A percentile compares a stretch with the other conserved stretches of the same genome.
These are phyloP conservation scores for Acanthochromis polyacanthus DNA, from an alignment of 2,113 vertebrate species.

Conservation along the genomic window DNA sequence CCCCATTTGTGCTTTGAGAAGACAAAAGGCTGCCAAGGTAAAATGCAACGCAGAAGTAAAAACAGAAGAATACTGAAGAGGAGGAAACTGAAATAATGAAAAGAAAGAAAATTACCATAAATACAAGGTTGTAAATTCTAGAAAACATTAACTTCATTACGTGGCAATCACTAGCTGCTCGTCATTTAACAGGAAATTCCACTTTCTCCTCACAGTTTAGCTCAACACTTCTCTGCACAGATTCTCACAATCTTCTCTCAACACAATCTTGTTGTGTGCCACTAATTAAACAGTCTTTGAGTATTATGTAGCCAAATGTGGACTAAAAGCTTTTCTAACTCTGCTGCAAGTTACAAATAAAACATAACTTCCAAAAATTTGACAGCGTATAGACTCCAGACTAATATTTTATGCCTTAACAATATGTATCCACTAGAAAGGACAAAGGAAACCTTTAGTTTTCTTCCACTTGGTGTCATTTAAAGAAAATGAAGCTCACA, in stretches of 20 bases:
- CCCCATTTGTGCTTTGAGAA: constrained; percentile 82
- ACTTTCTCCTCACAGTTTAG: constrained; percentile 82
- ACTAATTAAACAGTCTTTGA: constrained; percentile 45
- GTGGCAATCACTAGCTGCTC: constrained; percentile 84
- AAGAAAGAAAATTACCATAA: constrained; percentile 78
- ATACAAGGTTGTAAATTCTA: constrained; percentile 89
- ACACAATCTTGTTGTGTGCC: constrained; percentile 13
- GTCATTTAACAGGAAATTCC: constrained; percentile 81
- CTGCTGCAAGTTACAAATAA: constrained; percentile 7
- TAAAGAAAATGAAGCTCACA: too few relatives aligned
- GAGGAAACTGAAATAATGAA: constrained; percentile 35
- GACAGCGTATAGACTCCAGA: neutral
- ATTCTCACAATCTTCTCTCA: too few relatives aligned
- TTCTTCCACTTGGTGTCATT: neutral
- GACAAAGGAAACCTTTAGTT: neutral
- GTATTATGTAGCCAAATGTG: constrained; percentile 47
- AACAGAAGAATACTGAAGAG: constrained; percentile 47
- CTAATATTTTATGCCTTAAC: neutral
- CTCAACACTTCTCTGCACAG: constrained; percentile 76
- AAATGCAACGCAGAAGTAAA: constrained; percentile 75
- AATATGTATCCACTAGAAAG: neutral
- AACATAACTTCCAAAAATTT: constrained; percentile 1
- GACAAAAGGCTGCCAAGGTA: constrained; percentile 70
- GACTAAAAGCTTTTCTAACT: constrained; percentile 50
- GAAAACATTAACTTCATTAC: constrained; percentile 92